Evolutionary conservation across 2,113 vertebrate genomes (phyloP).

Genomic region (Thunnus maccoyii): DNA sequence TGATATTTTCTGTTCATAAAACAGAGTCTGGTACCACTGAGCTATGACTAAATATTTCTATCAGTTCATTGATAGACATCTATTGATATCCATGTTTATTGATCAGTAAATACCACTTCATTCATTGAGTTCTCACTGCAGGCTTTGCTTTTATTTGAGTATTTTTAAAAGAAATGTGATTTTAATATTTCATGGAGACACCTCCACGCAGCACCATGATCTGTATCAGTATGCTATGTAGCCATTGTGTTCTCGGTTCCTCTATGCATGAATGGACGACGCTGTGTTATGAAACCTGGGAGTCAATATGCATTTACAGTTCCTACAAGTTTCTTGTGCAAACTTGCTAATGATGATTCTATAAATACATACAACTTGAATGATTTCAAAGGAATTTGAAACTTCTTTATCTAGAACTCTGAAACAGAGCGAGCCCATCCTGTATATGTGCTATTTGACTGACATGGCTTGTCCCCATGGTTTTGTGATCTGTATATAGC

Average conservation of each 20-base stretch:
- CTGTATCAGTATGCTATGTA: constrained; percentile 72
- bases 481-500: constrained; percentile 60
- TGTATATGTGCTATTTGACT: constrained; percentile 39
- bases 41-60: background rate
- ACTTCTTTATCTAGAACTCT: constrained; percentile 49
- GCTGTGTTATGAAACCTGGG: constrained; percentile 66
- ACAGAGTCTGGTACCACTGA: background rate
- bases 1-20: background rate
- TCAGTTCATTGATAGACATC: background rate
- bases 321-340: constrained; percentile 65
- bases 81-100: background rate
- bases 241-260: constrained; percentile 71
- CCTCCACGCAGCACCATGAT: constrained; percentile 46
- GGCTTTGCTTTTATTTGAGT: constrained; percentile 49
- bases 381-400: constrained; percentile 64
- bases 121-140: background rate
- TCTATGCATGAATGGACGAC: constrained; percentile 80
- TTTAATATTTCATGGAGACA: constrained; percentile 61
- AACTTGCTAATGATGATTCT: constrained; percentile 40
- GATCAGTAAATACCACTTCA: constrained; percentile 11
- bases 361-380: constrained; percentile 22
- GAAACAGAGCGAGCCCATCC: constrained; percentile 44
- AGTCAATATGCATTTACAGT: constrained; percentile 76
- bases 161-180: constrained; percentile 53
- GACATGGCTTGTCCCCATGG: constrained; percentile 50